Percentiles rank a stretch among this genome's conserved stretches.
phyloP scores from a whole-genome alignment of 2,797 vertebrate genomes.

The Odontamblyopus lacepedii region DNA sequence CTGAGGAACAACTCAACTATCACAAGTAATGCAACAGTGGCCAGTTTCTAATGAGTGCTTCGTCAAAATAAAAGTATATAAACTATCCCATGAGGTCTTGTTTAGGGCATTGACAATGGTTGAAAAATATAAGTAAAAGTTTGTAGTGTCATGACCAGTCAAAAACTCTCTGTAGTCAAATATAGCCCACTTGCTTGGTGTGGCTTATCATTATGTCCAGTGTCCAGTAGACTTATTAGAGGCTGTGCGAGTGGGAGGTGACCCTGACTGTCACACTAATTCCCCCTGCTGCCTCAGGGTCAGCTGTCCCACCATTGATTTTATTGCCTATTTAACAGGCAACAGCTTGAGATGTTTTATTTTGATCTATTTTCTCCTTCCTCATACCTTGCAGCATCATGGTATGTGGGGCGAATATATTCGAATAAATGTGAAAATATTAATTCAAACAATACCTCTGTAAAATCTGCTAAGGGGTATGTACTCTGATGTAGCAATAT shows the following conservation, averaged over 20 bases:
- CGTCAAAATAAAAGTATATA: too few relatives aligned
- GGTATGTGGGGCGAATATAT: neutral
- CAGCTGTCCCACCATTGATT: slow-evolving; percentile 61
- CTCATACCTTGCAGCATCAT: slow-evolving; percentile 5
- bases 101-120: too few relatives aligned
- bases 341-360: slow-evolving; percentile 33
- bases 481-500: slow-evolving; percentile 43
- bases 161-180: neutral
- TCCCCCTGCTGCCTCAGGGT: slow-evolving; percentile 45
- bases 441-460: slow-evolving; percentile 19
- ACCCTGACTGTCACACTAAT: slow-evolving; percentile 45
- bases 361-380: neutral
- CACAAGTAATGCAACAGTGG: slow-evolving; percentile 73
- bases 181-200: neutral
- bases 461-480: slow-evolving; percentile 3
- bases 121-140: too few relatives aligned
- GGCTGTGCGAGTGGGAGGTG: slow-evolving; percentile 37
- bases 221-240: slow-evolving; percentile 21
- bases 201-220: neutral
- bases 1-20: slow-evolving; percentile 79
- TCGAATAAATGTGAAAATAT: neutral
- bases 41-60: too few relatives aligned
- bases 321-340: slow-evolving; percentile 46
- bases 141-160: too few relatives aligned
- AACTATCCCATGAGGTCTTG: too few relatives aligned